These are phyloP conservation scores for Serilophus lunatus DNA, from an alignment of 2,113 vertebrate species.

Conservation along the genomic window DNA sequence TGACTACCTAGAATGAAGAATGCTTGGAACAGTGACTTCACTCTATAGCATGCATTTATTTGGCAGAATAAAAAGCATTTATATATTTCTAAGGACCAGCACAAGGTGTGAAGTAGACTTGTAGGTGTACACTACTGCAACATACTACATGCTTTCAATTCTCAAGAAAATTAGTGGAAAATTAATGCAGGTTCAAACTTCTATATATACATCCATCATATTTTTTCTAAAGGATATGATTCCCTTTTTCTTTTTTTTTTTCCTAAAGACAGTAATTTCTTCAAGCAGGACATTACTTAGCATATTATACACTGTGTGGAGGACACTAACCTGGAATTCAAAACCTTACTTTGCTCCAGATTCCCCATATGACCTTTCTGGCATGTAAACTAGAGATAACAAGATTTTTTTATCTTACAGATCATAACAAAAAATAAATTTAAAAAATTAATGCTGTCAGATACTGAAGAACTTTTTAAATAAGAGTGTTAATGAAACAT, in stretches of 20 bases:
- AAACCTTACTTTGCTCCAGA: not conserved
- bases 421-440: not conserved
- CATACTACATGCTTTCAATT: not conserved
- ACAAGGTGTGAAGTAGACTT: not conserved
- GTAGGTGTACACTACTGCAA: not conserved
- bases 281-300: not conserved
- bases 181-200: not conserved
- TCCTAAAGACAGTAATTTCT: not conserved
- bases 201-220: not conserved
- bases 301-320: not conserved
- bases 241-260: not conserved
- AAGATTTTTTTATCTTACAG: not conserved
- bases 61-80: not conserved
- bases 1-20: not conserved
- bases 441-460: not conserved
- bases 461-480: not conserved
- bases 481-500: not conserved
- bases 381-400: not conserved
- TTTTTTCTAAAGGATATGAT: not conserved
- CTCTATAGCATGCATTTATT: not conserved
- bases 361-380: not conserved
- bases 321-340: not conserved
- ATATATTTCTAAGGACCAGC: not conserved
- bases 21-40: not conserved
- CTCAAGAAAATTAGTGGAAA: not conserved